Conservation (phyloP, 2,113 vertebrate genomes). For the Galbula dea region DNA sequence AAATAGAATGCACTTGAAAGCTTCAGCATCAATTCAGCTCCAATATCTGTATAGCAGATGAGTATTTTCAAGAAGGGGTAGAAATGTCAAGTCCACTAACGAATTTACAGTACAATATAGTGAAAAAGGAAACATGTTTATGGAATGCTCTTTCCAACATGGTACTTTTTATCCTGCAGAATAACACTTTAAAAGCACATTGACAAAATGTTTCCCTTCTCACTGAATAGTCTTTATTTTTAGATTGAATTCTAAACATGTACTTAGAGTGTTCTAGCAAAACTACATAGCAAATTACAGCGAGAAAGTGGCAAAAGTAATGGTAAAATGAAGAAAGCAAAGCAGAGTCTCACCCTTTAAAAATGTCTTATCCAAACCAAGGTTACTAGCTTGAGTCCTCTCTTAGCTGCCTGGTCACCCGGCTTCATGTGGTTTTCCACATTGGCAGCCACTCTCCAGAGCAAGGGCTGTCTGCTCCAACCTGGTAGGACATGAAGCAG, state of each 20-base stretch:
- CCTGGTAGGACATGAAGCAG: background rate
- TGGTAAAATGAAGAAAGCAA: background rate
- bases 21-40: slow-evolving; percentile 44
- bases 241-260: background rate
- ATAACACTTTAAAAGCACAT: slow-evolving; percentile 28
- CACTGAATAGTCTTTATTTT: slow-evolving; percentile 14
- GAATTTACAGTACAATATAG: slow-evolving; percentile 16
- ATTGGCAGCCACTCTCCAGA: fast-evolving
- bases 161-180: slow-evolving; percentile 37
- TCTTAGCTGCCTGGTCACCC: background rate
- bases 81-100: slow-evolving; percentile 14
- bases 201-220: slow-evolving; percentile 12
- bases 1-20: slow-evolving; percentile 40
- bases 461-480: background rate
- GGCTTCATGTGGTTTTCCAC: background rate
- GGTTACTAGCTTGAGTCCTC: background rate
- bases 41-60: background rate
- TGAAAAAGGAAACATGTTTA: slow-evolving; percentile 34
- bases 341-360: background rate
- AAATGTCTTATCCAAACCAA: background rate
- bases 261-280: slow-evolving; percentile 11
- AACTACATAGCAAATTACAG: background rate
- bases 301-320: background rate
- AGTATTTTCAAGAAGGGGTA: slow-evolving; percentile 27
- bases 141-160: slow-evolving; percentile 20